Base-by-base conservation (phyloP, 2,113 vertebrate species). In the Pogona vitticeps region DNA sequence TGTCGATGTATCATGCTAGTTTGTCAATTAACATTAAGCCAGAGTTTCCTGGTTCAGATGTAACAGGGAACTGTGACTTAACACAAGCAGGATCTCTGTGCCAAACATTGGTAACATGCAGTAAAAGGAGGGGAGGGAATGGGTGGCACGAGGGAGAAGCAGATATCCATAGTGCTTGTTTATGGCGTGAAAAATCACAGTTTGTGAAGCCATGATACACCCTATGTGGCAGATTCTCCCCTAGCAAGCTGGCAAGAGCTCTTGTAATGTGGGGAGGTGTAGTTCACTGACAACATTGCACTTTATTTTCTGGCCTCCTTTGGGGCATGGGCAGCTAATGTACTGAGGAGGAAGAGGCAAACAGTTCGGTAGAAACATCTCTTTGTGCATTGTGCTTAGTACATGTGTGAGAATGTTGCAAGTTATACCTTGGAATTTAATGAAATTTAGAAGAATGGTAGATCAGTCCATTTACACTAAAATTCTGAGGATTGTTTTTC, bases 401-500 rank as follows among this genome's bases (percentile, higher is more conserved):
- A 26, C 71, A 3, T 40, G 17, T 80, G 6, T 88, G 83, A 83
- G 33, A 1, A 10, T 83, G 2, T 58, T 78, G 2, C 6, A 67
- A 33, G 42, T 68, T 65, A 23, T 72, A 72, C 56, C 38, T n/a
- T 42, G 42, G 58, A 3, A 70, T 80, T 26, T 9, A 15, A 88
- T 33, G 80, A 12, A 2, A 13, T 52, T 82, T 91, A 81, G 36
- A 28, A 83, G 76, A 58, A 61, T 72, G 86, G 6, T 76, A 56
- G 90, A 77, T 78, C 3, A 82, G 33, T 36, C 6, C 58, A 28
- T 73, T 93, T 83, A 77, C 72, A 20, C 58, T 67, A 84, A 56
- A 92, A 88, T 33, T 72, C 63, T 31, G 40, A 2, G 82, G 61
- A 77, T 88, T n/a, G 33, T n/a, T 90, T 93, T 94, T 91, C 91